Conservation (phyloP, 1,140 invertebrate genomes). For the Macrotrachela quadricornifera region DNA sequence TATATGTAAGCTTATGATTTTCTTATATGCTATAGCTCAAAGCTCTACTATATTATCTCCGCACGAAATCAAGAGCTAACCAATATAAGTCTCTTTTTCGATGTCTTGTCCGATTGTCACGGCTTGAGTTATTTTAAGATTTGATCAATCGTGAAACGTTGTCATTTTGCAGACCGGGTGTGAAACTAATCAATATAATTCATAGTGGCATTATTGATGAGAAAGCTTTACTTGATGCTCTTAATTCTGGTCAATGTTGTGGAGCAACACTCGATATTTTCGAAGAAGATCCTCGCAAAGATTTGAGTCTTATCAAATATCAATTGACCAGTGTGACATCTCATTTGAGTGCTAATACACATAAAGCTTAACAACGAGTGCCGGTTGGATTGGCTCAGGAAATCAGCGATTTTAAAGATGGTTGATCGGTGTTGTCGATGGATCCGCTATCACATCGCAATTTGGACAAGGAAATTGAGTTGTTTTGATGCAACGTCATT, state of each 20-base stretch:
- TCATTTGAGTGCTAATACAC: slow-evolving; percentile 76
- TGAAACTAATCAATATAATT: slow-evolving; percentile 77
- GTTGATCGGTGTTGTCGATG: too few species aligned
- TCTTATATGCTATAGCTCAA: too few species aligned
- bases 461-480: too few species aligned
- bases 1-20: too few species aligned
- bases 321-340: slow-evolving; percentile 72
- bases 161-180: slow-evolving; percentile 58
- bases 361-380: slow-evolving; percentile 73
- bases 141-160: slow-evolving; percentile 58
- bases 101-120: too few species aligned
- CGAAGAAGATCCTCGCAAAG: slow-evolving; percentile 41
- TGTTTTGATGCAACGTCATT: too few species aligned
- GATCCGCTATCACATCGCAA: too few species aligned
- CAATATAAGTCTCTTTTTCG: too few species aligned
- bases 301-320: slow-evolving; percentile 33
- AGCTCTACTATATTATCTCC: too few species aligned
- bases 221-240: slow-evolving; percentile 22
- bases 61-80: too few species aligned
- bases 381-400: slow-evolving; percentile 83
- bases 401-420: slow-evolving; percentile 41
- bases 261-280: slow-evolving; percentile 84
- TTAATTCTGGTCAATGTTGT: slow-evolving; percentile 46
- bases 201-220: slow-evolving; percentile 74
- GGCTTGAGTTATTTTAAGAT: slow-evolving; percentile 72